These are phyloP conservation scores for Macroramphosus scolopax DNA, from an alignment of 2,797 vertebrate species.

Conservation along the genomic window DNA sequence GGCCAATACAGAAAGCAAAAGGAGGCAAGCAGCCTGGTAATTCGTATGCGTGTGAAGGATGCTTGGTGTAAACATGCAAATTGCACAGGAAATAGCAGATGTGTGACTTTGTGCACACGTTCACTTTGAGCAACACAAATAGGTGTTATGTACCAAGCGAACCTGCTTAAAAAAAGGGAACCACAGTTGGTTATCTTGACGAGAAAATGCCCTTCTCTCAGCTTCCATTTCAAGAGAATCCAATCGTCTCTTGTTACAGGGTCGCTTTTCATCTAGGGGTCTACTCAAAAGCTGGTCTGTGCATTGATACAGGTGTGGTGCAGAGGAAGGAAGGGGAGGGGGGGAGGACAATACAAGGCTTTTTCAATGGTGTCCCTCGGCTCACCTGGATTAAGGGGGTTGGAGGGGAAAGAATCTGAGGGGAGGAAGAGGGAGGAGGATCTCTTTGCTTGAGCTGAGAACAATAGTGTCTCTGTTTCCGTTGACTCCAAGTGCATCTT, in stretches of 20 bases:
- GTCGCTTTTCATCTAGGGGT: constrained; percentile 55
- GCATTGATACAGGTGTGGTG: constrained; percentile 68
- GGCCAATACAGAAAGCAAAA: constrained; percentile 43
- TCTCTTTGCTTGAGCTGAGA: constrained; percentile 39
- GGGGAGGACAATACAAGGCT: constrained; percentile 54
- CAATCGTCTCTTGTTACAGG: constrained; percentile 66
- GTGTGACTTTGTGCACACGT: constrained; percentile 13
- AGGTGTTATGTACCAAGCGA: constrained; percentile 9
- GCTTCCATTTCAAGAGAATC: constrained; percentile 50
- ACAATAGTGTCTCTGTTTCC: constrained; percentile 70
- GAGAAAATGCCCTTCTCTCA: constrained; percentile 43
- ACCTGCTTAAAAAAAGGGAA: constrained; percentile 20
- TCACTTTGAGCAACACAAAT: not conserved
- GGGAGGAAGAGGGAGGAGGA: constrained; percentile 29
- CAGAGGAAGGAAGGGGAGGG: constrained; percentile 4
- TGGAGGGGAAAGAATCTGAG: constrained; percentile 5
- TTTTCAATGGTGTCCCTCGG: constrained; percentile 48
- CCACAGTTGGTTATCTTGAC: constrained; percentile 13
- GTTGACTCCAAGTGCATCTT: constrained; percentile 46
- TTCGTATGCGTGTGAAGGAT: constrained; percentile 23
- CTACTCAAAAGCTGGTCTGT: constrained; percentile 60
- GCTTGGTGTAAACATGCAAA: constrained; percentile 11
- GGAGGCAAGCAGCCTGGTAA: constrained; percentile 30
- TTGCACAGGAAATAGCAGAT: constrained; percentile 19
- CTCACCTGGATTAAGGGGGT: constrained; percentile 60